These are phyloP conservation scores for Apoda limacodes DNA, from an alignment of 2,888 invertebrate genomes.

Conservation along the genomic window DNA sequence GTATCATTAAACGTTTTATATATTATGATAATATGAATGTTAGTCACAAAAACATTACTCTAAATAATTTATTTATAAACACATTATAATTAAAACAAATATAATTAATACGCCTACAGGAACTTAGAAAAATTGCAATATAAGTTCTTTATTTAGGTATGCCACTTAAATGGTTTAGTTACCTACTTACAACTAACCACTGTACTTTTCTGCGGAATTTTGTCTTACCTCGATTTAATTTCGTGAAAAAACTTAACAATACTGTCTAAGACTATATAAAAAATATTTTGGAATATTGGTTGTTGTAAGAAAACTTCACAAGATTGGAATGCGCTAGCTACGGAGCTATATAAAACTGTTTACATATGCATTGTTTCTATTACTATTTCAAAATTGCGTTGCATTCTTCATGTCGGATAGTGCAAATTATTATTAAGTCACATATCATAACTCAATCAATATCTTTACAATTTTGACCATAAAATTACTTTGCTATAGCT, in stretches of 20 bases:
- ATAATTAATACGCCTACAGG: slow-evolving; percentile 64
- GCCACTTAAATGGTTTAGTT: slow-evolving; percentile 59
- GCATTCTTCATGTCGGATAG: too few species aligned
- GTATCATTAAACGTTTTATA: too few species aligned
- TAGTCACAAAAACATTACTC: slow-evolving; percentile 47
- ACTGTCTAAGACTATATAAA: slow-evolving; percentile 44
- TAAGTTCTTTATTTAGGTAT: slow-evolving; percentile 68
- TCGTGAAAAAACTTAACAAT: slow-evolving; percentile 40
- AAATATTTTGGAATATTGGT: slow-evolving; percentile 48
- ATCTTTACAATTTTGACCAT: slow-evolving; percentile 72
- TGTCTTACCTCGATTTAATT: slow-evolving; percentile 25
- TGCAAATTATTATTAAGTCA: too few species aligned
- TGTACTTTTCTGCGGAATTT: slow-evolving; percentile 27
- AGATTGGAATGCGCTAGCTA: slow-evolving; percentile 61
- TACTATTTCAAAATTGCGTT: too few species aligned
- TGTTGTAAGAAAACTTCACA: slow-evolving; percentile 31
- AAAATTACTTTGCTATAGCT: slow-evolving; percentile 55
- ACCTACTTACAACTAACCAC: slow-evolving; percentile 41
- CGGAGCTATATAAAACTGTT: too few species aligned
- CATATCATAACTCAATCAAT: slow-evolving; percentile 71
- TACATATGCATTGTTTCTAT: too few species aligned
- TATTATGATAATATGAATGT: slow-evolving; percentile 49
- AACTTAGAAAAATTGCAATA: slow-evolving; percentile 70
- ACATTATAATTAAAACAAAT: slow-evolving; percentile 63
- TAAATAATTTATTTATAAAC: slow-evolving; percentile 67